Percentiles rank a stretch among this genome's conserved stretches.
Conservation (phyloP, 1,140 invertebrate genomes). For the Drosophila punjabiensis region DNA sequence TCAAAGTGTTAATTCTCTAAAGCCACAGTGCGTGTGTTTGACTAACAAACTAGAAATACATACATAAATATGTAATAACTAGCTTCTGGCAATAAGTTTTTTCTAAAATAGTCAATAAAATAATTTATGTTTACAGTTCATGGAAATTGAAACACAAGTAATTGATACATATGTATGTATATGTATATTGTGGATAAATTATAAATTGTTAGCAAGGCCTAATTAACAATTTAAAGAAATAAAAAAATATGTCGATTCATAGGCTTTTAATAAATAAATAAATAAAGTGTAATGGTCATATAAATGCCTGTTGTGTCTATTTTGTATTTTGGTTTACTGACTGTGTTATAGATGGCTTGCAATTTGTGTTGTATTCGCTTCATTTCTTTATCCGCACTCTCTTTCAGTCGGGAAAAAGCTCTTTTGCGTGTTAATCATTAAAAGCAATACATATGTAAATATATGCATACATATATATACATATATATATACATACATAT, state of each 20-base stretch:
- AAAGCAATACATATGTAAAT: slow-evolving; percentile 2
- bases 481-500: not conserved
- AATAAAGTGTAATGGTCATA: too few species aligned
- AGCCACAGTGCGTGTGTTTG: slow-evolving; percentile 31
- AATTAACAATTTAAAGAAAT: not conserved
- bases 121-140: not conserved
- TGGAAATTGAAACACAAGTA: not conserved
- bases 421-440: slow-evolving; percentile 17
- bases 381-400: not conserved
- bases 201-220: not conserved
- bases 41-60: slow-evolving; percentile 5
- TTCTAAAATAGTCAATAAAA: slow-evolving; percentile 5
- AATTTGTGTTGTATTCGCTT: not conserved
- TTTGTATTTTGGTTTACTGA: not conserved
- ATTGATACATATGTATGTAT: not conserved
- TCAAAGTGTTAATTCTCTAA: slow-evolving; percentile 24
- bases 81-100: slow-evolving; percentile 8
- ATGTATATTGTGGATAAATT: too few species aligned
- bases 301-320: too few species aligned
- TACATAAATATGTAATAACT: not conserved
- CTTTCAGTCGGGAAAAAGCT: not conserved
- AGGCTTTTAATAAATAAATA: too few species aligned
- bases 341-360: not conserved
- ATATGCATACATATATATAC: too few species aligned
- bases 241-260: not conserved